Evolutionary conservation across 2,888 invertebrate genomes (phyloP), one percentile per base, ranked within the genome.

Genomic region (Trachelus stipa): DNA sequence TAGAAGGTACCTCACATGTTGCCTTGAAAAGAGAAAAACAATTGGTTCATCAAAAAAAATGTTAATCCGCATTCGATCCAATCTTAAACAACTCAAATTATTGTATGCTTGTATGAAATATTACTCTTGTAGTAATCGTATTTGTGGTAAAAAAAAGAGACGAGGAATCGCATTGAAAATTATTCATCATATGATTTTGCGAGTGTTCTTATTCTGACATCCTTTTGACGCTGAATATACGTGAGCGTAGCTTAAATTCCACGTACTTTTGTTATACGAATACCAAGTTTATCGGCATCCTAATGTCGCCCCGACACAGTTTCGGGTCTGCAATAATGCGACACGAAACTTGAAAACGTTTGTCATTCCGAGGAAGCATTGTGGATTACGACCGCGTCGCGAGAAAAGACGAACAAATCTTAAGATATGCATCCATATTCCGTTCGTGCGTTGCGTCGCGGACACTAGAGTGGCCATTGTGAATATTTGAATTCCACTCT

Each of bases 321-420:
- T 56, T 56, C 56, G 56, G 23, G 9, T 23, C 56, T 71, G 81
- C 83, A 83, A 85, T 85, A 85, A 85, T 82, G 84, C 79, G 76
- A 81, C 85, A 83, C 85, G 83, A 74, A 83, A 86, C 84, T 83
- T 82, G 85, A 83, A 84, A 85, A 83, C 83, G 85, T 83, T 88
- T 87, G 83, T 87, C 87, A 87, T 87, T 88, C 88, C 81, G 77
- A 78, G 83, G 76, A 35, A 82, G 82, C 83, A 79, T 80, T 74
- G 77, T 77, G 86, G 87, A 87, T 87, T 87, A 87, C 80, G 83
- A 23, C 23, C 56, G 2, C 56, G 56, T 23, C 56, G 23, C 23
- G 56, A 23, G 56, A 56, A 56, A 56, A 56, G 56, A 56, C 23
- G 56, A 9, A 56, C 23, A 56, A 9, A 23, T 1, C 9, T 56